phyloP scores from a whole-genome alignment of 1,140 invertebrate species.

The Drosophila tani region DNA sequence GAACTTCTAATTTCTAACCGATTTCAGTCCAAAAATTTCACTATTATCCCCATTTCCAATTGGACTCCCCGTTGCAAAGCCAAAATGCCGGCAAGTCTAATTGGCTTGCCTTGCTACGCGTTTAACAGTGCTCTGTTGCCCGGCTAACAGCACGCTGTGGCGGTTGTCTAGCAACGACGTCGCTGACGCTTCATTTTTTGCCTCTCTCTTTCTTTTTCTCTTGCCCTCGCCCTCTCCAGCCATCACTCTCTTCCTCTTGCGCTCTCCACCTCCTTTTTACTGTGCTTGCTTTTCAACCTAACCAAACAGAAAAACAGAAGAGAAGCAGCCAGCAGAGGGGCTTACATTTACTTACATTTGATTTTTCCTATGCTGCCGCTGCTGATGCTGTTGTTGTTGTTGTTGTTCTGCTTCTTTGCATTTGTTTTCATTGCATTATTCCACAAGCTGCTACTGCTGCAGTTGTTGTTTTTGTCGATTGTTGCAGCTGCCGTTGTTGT shows the following conservation, averaged over 20 bases:
- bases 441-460: constrained; percentile 8
- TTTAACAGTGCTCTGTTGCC: constrained; percentile 33
- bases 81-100: constrained; percentile 53
- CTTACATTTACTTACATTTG: constrained; percentile 47
- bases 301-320: constrained; percentile 45
- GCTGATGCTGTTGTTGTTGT: constrained; percentile 7
- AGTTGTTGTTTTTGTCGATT: constrained; percentile 34
- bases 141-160: constrained; percentile 31
- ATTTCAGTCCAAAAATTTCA: not conserved
- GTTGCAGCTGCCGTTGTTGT: constrained; percentile 22
- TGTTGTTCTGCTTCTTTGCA: constrained; percentile 11
- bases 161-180: constrained; percentile 35
- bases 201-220: constrained; percentile 8
- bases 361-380: constrained; percentile 12
- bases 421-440: constrained; percentile 23
- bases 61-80: constrained; percentile 32
- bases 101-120: constrained; percentile 21
- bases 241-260: constrained; percentile 8
- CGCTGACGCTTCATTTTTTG: constrained; percentile 21
- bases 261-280: constrained; percentile 14
- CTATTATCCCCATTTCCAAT: constrained; percentile 11
- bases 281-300: constrained; percentile 42
- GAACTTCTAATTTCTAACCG: not conserved
- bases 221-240: constrained; percentile 10
- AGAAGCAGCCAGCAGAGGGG: constrained; percentile 12